These are phyloP conservation scores for Achatina immaculata DNA, from an alignment of 1,140 invertebrate genomes.

Conservation along the genomic window DNA sequence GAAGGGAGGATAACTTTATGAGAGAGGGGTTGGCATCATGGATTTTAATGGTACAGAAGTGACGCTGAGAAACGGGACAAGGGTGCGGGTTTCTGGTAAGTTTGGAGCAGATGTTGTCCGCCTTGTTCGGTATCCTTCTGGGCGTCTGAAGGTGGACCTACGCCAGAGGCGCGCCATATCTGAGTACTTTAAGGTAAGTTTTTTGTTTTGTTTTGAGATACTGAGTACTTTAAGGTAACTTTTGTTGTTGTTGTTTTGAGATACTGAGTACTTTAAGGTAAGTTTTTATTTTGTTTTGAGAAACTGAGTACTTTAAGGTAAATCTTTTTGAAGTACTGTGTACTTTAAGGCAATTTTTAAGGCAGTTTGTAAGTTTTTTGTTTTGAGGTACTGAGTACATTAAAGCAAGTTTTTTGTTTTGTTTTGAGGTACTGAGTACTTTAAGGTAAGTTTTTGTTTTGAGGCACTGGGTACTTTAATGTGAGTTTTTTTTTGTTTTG, in stretches of 20 bases:
- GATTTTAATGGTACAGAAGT: not conserved
- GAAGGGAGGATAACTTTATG: not conserved
- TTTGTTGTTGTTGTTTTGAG: no score
- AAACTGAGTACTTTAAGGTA: no score
- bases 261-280: no score
- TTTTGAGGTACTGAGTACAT: not conserved
- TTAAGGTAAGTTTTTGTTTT: no score
- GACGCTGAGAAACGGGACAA: not conserved
- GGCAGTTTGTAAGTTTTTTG: no score
- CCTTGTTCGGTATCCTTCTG: slow-evolving; percentile 7
- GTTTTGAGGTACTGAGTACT: no score
- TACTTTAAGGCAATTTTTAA: no score
- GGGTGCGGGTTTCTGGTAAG: not conserved
- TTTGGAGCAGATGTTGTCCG: not conserved
- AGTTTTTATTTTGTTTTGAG: no score
- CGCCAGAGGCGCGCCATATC: not conserved
- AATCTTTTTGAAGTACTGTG: no score
- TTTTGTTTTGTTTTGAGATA: not conserved
- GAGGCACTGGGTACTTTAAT: no score
- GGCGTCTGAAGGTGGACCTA: slow-evolving; percentile 1
- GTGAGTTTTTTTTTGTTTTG: no score
- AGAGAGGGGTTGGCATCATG: not conserved
- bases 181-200: not conserved
- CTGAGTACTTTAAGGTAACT: no score
- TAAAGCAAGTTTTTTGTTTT: not conserved